Evolutionary conservation across 2,888 invertebrate genomes (phyloP).

Genomic region (Drosophila affinis): DNA sequence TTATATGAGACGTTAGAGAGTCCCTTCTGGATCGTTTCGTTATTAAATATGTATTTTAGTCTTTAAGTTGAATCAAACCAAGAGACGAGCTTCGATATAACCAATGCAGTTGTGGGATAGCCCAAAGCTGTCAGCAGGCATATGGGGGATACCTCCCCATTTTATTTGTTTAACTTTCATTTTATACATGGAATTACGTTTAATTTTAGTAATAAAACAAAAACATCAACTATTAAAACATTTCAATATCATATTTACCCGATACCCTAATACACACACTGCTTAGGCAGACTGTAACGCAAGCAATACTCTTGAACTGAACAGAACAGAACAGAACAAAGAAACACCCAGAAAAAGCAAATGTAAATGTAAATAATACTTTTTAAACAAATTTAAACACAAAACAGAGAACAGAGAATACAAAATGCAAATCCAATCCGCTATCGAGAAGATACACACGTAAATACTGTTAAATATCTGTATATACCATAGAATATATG

Average conservation of each 20-base stretch:
- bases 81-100: conserved; percentile 18
- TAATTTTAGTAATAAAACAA: conserved; percentile 27
- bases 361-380: conserved; percentile 25
- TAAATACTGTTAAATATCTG: conserved; percentile 7
- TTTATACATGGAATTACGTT: conserved; percentile 27
- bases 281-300: conserved; percentile 39
- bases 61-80: conserved; percentile 27
- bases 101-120: conserved; percentile 10
- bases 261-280: conserved; percentile 41
- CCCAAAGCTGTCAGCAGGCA: conserved; percentile 1
- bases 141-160: conserved; percentile 5
- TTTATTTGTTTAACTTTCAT: conserved; percentile 21
- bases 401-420: conserved; percentile 11
- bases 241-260: conserved; percentile 40
- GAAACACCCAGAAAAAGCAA: conserved; percentile 14
- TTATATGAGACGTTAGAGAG: conserved; percentile 19
- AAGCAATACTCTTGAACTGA: conserved; percentile 55
- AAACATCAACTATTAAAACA: conserved; percentile 26
- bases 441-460: conserved; percentile 2
- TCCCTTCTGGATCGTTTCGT: conserved; percentile 17
- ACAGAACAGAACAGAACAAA: conserved; percentile 31
- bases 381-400: conserved; percentile 10
- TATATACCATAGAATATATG: conserved; percentile 5
- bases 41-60: conserved; percentile 36
- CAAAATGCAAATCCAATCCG: conserved; percentile 8